A percentile compares a stretch with the other conserved stretches of the same genome.
Evolutionary conservation across 2,888 invertebrate species (phyloP).

Genomic region (Caenorhabditis doughertyi): DNA sequence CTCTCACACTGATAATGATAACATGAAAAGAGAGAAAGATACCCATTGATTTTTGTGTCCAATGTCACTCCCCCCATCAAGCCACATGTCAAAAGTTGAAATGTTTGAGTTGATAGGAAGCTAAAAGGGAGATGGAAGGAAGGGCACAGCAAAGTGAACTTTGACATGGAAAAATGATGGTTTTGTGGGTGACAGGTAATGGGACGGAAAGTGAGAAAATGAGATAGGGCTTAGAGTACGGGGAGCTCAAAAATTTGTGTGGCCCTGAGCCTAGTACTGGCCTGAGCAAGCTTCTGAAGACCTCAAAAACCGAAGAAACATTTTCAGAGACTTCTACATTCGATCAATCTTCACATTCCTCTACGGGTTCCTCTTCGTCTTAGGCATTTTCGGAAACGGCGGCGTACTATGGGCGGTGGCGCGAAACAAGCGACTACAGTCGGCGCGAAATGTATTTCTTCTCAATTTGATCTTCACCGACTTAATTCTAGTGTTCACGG

Average conservation of each 20-base stretch:
- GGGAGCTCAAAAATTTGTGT: too few relatives aligned
- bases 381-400: constrained; percentile 81
- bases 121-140: not conserved
- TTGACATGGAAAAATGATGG: not conserved
- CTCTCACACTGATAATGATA: constrained; percentile 43
- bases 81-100: constrained; percentile 44
- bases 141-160: not conserved
- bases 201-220: not conserved
- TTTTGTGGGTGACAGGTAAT: constrained; percentile 8
- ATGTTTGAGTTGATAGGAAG: constrained; percentile 12
- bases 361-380: constrained; percentile 78
- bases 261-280: too few relatives aligned
- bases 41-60: not conserved
- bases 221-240: not conserved
- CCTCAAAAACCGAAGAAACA: constrained; percentile 10
- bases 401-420: constrained; percentile 80
- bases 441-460: constrained; percentile 82
- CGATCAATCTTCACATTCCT: constrained; percentile 77
- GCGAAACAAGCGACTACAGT: constrained; percentile 80
- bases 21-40: not conserved
- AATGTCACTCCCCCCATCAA: constrained; percentile 20
- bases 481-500: constrained; percentile 81
- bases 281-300: too few relatives aligned
- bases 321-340: constrained; percentile 75
- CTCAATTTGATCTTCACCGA: constrained; percentile 82